A percentile compares a stretch with the other conserved stretches of the same genome.
phyloP scores from a whole-genome alignment of 2,113 vertebrate genomes.

The Muntiacus muntjak region DNA sequence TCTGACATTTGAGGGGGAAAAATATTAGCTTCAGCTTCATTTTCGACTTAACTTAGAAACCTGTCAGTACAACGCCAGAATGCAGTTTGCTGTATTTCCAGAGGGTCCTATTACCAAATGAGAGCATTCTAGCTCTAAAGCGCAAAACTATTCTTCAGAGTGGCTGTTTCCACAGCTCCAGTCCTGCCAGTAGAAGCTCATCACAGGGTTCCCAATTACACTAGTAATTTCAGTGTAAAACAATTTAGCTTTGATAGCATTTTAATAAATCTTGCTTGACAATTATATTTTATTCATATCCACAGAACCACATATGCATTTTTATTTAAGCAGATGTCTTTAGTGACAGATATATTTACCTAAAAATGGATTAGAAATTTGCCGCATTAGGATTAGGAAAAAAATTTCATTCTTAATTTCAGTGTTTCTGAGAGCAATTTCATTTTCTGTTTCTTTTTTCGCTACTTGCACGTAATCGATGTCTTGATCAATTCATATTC shows the following conservation, averaged over 20 bases:
- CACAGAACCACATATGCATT: background rate
- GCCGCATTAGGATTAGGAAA: background rate
- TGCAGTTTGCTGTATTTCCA: background rate
- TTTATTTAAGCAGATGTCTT: background rate
- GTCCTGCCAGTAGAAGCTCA: background rate
- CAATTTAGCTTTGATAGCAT: background rate
- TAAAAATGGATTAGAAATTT: background rate
- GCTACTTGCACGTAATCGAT: background rate
- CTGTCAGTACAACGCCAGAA: background rate
- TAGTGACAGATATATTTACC: background rate
- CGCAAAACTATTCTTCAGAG: background rate
- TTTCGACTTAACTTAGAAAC: conserved; percentile 18
- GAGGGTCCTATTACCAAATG: background rate
- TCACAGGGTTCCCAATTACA: background rate
- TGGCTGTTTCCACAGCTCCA: background rate
- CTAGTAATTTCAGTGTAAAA: background rate
- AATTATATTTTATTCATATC: background rate
- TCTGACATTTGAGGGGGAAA: background rate
- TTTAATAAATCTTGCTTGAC: background rate
- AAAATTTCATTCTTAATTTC: background rate
- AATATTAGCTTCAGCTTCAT: background rate
- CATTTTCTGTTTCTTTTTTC: background rate
- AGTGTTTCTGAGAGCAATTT: background rate
- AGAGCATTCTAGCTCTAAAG: background rate
- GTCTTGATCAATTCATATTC: background rate